Evolutionary conservation across 1,140 invertebrate species (phyloP), one percentile per base, ranked within the genome.

Genomic region (Prorops nasuta): DNA sequence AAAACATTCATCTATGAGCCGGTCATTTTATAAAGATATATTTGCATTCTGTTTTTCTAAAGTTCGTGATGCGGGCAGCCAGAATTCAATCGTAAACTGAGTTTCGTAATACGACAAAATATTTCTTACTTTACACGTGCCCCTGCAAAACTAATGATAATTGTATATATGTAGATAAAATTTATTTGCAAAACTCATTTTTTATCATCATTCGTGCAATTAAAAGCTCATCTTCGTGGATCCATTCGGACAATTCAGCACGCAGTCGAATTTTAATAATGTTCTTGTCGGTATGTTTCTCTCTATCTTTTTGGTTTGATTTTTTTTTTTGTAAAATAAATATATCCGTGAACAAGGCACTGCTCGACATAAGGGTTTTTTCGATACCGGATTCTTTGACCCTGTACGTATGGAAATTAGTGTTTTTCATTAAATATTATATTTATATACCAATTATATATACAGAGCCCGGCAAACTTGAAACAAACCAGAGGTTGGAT

Each of bases 331-430:
- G 45, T 52, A 63, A 60, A 67, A 69, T 66, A 64, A 65, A 68
- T 69, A 63, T 69, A 68, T 68, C 53, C 59, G 60, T 58, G 65
- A 67, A 71, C 69, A 71, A 71, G 69, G 69, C 69, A 71, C 69
- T 69, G 69, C 58, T 67, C 60, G 59, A 67, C 63, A 58, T 56
- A 60, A 60, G 41, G 50, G 37, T 39, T 44, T 49, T 37, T 40
- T 51, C 41, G 42, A 36, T 41, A 28, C 24, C 10, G 24, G 10
- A 6, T 28, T 28, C 24, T 28, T 6, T 10, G 4, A 6, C 10
- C 4, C 24, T 28, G 4, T 4, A 28, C 4, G 24, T 10, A 6
- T 28, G 24, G 10, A 28, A 28, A 28, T 10, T 28, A 28, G 24
- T n/a, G n/a, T n/a, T n/a, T n/a, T n/a, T n/a, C n/a, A n/a, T n/a